A percentile compares a stretch with the other conserved stretches of the same genome.
phyloP scores from a whole-genome alignment of 1,140 invertebrate genomes.

The Armadillidium nasatum region DNA sequence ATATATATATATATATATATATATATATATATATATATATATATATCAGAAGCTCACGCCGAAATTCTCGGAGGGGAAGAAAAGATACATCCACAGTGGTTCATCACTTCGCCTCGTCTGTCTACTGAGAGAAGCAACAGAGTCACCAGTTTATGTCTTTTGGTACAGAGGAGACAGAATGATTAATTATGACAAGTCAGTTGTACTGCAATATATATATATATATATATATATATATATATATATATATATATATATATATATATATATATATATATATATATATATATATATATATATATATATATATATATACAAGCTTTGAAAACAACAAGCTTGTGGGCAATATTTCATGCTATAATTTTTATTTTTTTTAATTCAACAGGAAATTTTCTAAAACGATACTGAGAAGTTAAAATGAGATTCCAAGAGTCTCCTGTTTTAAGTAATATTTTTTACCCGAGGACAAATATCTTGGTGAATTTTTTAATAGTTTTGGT shows the following conservation, averaged over 20 bases:
- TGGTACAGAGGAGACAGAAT: constrained; percentile 60
- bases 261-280: constrained; percentile 21
- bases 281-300: constrained; percentile 16
- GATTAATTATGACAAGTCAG: constrained; percentile 44
- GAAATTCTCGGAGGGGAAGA: constrained; percentile 77
- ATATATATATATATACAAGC: constrained; percentile 17
- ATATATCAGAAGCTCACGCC: no score
- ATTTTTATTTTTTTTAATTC: no score
- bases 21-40: no score
- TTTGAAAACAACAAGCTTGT: background rate
- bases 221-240: constrained; percentile 21
- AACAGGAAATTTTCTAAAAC: no score
- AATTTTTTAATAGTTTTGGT: no score
- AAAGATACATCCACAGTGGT: constrained; percentile 78
- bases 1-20: no score
- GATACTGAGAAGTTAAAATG: no score
- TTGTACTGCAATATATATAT: constrained; percentile 3
- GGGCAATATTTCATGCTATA: no score
- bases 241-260: constrained; percentile 13
- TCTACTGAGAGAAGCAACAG: constrained; percentile 72
- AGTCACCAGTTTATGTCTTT: constrained; percentile 69
- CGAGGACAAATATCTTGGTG: no score
- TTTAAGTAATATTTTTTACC: no score
- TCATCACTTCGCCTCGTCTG: constrained; percentile 75
- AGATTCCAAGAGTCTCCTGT: no score